phyloP scores from a whole-genome alignment of 1,140 invertebrate genomes.

The Plutomurus gul region DNA sequence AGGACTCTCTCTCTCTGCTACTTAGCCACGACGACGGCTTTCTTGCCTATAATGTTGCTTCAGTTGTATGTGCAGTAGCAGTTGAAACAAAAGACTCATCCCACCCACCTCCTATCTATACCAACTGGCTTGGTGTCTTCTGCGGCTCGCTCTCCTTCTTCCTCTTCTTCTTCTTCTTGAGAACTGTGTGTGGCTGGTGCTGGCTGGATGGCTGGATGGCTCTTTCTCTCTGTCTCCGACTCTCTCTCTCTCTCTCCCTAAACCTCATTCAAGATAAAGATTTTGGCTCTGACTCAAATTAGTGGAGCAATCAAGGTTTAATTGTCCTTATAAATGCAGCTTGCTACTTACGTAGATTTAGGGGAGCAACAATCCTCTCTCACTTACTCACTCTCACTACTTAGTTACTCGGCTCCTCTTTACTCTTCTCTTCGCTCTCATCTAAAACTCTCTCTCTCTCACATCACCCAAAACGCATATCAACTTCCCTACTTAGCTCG shows the following conservation, averaged over 20 bases:
- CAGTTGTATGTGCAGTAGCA: background rate
- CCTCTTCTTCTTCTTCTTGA: background rate
- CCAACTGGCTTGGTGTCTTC: background rate
- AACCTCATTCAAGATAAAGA: constrained; percentile 49
- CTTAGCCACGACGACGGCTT: too few species aligned
- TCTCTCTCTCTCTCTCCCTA: constrained; percentile 16
- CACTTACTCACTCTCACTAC: constrained; percentile 25
- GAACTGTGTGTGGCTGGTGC: too few species aligned
- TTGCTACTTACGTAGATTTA: constrained; percentile 40
- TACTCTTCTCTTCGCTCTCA: background rate
- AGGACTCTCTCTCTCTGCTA: too few species aligned
- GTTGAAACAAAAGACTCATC: constrained; percentile 33
- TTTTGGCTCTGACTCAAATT: constrained; percentile 52
- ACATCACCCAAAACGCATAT: background rate
- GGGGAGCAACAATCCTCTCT: constrained; percentile 30
- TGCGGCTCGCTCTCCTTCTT: constrained; percentile 1
- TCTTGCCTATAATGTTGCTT: too few species aligned
- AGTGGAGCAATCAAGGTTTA: constrained; percentile 54
- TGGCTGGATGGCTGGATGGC: too few species aligned
- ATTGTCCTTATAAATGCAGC: constrained; percentile 53
- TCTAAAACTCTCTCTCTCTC: background rate
- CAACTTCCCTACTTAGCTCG: too few species aligned
- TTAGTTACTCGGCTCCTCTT: constrained; percentile 20
- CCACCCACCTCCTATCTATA: constrained; percentile 18
- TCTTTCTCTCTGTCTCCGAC: too few species aligned